Percentiles rank a stretch among this genome's conserved stretches.
These are phyloP conservation scores for Wasmannia auropunctata DNA, from an alignment of 1,140 invertebrate genomes.

Conservation along the genomic window DNA sequence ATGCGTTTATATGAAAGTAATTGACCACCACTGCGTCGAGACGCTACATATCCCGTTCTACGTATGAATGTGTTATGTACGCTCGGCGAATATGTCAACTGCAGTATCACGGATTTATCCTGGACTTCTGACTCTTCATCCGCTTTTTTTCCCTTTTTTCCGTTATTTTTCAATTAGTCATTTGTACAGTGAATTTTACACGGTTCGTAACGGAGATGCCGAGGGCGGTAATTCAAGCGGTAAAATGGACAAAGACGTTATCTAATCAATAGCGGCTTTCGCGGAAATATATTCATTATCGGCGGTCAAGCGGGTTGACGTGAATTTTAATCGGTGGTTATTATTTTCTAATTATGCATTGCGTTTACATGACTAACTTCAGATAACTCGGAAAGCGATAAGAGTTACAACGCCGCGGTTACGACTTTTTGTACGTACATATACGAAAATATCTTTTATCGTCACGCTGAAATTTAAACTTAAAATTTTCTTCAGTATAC, in stretches of 20 bases:
- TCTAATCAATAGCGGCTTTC: background rate
- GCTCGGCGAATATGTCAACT: constrained; percentile 82
- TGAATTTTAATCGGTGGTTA: constrained; percentile 39
- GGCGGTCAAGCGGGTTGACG: background rate
- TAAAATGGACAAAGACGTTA: constrained; percentile 18
- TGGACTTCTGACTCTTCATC: constrained; percentile 62
- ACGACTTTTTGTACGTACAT: background rate
- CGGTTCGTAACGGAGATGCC: constrained; percentile 6
- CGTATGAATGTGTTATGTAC: constrained; percentile 83
- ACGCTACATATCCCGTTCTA: constrained; percentile 79
- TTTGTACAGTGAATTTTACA: constrained; percentile 54
- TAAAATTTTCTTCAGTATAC: background rate
- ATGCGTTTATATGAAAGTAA: background rate
- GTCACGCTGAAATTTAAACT: background rate
- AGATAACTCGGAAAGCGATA: constrained; percentile 11
- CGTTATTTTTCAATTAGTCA: constrained; percentile 57
- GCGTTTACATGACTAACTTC: background rate
- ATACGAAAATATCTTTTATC: constrained; percentile 31
- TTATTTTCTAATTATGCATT: constrained; percentile 14
- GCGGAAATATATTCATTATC: constrained; percentile 16
- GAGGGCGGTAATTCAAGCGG: constrained; percentile 19
- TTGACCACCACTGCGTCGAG: constrained; percentile 79
- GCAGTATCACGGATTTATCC: constrained; percentile 79
- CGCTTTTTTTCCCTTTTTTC: constrained; percentile 65
- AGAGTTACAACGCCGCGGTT: background rate